Conservation (phyloP, 1,140 invertebrate species). For the Probaryconus sp. region DNA sequence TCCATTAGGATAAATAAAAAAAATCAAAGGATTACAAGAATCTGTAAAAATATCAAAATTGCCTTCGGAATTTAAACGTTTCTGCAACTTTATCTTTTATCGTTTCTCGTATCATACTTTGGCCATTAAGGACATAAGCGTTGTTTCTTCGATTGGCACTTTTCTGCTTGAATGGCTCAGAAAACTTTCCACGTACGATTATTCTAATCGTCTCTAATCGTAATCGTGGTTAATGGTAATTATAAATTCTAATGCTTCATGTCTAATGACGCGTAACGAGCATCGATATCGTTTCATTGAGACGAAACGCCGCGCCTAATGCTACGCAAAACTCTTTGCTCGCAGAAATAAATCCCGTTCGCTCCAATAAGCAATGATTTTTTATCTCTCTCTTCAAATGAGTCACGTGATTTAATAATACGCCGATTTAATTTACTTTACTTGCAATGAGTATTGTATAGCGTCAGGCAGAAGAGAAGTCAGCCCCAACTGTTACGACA, state of each 20-base stretch:
- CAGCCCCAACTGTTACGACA: slow-evolving; percentile 44
- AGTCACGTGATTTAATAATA: slow-evolving; percentile 52
- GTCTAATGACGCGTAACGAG: slow-evolving; percentile 35
- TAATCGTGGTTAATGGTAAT: slow-evolving; percentile 22
- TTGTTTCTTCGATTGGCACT: too few species aligned
- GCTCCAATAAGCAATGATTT: slow-evolving; percentile 54
- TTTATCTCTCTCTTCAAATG: too few species aligned
- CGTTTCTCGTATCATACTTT: too few species aligned
- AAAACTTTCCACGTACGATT: slow-evolving; percentile 2
- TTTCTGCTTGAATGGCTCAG: neutral
- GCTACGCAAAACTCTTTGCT: slow-evolving; percentile 15
- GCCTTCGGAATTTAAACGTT: too few species aligned
- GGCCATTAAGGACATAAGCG: too few species aligned
- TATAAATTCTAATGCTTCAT: slow-evolving; percentile 24
- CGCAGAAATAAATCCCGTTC: slow-evolving; percentile 19
- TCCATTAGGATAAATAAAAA: too few species aligned
- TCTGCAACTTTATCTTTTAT: too few species aligned
- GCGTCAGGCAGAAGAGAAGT: slow-evolving; percentile 10
- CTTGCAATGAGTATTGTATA: slow-evolving; percentile 37
- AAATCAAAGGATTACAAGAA: too few species aligned
- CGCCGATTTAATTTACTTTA: slow-evolving; percentile 26
- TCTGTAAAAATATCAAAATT: too few species aligned
- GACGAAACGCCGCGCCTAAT: slow-evolving; percentile 35
- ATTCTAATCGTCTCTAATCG: neutral
- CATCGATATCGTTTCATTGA: slow-evolving; percentile 7